These are phyloP conservation scores for Arremon aurantiirostris DNA, from an alignment of 2,797 vertebrate genomes.

Conservation along the genomic window DNA sequence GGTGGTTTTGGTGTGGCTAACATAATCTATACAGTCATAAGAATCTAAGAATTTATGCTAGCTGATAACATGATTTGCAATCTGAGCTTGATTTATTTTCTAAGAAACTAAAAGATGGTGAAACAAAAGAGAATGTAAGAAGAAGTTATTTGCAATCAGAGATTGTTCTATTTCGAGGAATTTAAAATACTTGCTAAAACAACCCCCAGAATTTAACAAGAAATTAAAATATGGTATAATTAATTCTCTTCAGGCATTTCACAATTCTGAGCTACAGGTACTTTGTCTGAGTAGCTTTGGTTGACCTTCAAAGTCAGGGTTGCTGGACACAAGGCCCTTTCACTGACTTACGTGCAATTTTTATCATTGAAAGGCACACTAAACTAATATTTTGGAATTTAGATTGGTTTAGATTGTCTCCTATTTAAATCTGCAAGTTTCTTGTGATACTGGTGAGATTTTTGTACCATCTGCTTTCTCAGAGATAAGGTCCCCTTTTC, in stretches of 20 bases:
- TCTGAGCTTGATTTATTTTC: not conserved
- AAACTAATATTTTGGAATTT: not conserved
- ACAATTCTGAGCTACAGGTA: not conserved
- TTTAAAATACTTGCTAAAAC: not conserved
- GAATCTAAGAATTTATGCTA: not conserved
- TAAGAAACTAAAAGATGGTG: not conserved
- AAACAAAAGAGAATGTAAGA: not conserved
- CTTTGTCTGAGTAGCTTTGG: not conserved
- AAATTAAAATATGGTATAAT: not conserved
- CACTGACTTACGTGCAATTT: not conserved
- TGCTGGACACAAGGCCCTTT: not conserved
- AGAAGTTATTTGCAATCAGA: not conserved
- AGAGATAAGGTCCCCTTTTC: not conserved
- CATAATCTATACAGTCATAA: not conserved
- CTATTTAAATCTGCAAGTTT: not conserved
- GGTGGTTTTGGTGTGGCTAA: not conserved
- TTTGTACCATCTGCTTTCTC: not conserved
- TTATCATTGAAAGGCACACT: not conserved
- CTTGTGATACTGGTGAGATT: not conserved
- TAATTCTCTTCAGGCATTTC: not conserved
- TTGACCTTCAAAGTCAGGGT: not conserved
- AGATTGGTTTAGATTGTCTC: not conserved
- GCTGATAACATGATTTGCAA: not conserved
- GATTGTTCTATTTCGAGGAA: not conserved
- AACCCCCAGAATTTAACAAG: not conserved